Percentiles rank a stretch among this genome's conserved stretches.
Evolutionary conservation across 2,113 vertebrate species (phyloP).

Genomic region (Thamnaconus septentrionalis): DNA sequence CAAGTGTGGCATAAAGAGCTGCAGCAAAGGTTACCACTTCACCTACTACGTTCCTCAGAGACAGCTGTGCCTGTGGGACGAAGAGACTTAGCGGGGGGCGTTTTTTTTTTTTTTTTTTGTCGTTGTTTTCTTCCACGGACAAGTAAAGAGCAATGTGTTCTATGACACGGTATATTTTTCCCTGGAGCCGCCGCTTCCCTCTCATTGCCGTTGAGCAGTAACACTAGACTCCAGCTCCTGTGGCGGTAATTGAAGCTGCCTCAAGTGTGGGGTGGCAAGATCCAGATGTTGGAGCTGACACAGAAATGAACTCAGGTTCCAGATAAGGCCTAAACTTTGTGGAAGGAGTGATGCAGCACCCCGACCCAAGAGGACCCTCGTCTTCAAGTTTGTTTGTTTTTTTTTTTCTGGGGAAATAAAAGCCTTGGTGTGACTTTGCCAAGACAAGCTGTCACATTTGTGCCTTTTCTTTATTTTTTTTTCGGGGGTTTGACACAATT

Average conservation of each 20-base stretch:
- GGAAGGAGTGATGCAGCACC: conserved; percentile 7
- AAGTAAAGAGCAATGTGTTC: conserved; percentile 6
- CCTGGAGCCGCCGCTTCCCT: conserved; percentile 19
- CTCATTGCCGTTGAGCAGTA: conserved; percentile 24
- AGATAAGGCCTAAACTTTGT: conserved; percentile 46
- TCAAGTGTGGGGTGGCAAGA: conserved; percentile 34
- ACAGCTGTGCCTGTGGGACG: conserved; percentile 95
- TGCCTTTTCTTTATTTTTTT: conserved; percentile 47
- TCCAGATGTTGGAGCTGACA: conserved; percentile 32
- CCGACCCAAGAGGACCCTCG: neutral
- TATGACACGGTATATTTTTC: neutral
- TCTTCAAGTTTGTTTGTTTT: neutral
- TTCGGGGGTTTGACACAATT: conserved; percentile 1
- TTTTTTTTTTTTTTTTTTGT: conserved; percentile 9
- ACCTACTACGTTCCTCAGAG: conserved; percentile 87
- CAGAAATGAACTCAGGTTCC: conserved; percentile 37
- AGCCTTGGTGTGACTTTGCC: conserved; percentile 19
- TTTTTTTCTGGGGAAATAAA: conserved; percentile 11
- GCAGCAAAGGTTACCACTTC: conserved; percentile 92
- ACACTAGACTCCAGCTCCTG: conserved; percentile 38
- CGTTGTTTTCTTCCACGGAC: neutral
- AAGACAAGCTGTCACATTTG: conserved; percentile 34
- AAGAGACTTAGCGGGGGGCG: conserved; percentile 80
- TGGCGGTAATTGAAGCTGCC: conserved; percentile 32
- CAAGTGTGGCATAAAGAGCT: conserved; percentile 97